Base-by-base conservation (phyloP, 2,888 invertebrate genomes). In the Argyresthia goedartella region DNA sequence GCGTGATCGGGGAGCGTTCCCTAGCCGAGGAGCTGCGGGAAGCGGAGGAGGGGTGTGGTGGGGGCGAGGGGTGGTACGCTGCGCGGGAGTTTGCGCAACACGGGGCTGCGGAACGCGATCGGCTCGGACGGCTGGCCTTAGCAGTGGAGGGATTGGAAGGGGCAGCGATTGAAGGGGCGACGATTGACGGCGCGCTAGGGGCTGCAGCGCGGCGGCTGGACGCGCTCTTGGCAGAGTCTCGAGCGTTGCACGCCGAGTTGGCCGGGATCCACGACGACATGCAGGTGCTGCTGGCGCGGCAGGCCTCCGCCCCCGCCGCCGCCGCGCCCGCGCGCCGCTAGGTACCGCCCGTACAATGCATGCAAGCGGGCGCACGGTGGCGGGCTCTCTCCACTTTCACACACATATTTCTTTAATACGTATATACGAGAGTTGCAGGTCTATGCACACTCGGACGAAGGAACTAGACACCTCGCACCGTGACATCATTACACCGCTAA, bases 271-370 rank as follows among this genome's bases (percentile, higher is more conserved):
- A 84, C 60, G 73, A 76, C 56, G 87, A 87, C 76, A 77, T 87
- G 70, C 86, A 87, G 82, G 87, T 87, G 85, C 85, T 86, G 74
- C 81, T n/a, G n/a, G n/a, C n/a, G n/a, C n/a, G n/a, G n/a, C n/a
- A n/a, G n/a, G n/a, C n/a, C n/a, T n/a, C n/a, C n/a, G n/a, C n/a
- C n/a, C n/a, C n/a, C n/a, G n/a, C n/a, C n/a, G n/a, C n/a, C 76
- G 58, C 73, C 75, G 62, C 85, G 85, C 72, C 71, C 75, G 65
- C 75, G 57, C 73, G 74, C 71, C 68, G 69, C 69, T 11, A 43
- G n/a, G 33, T 13, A n/a, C 49, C 15, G 25, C 45, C 25, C 45
- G 51, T 51, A 51, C 35, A 35, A 11, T 15, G 15, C 43, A 10
- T 8, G 6, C 45, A 9, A 8, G 15, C 50, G 7, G 41, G 7